Evolutionary conservation across 2,888 invertebrate species (phyloP).

Genomic region (Salticus scenicus): DNA sequence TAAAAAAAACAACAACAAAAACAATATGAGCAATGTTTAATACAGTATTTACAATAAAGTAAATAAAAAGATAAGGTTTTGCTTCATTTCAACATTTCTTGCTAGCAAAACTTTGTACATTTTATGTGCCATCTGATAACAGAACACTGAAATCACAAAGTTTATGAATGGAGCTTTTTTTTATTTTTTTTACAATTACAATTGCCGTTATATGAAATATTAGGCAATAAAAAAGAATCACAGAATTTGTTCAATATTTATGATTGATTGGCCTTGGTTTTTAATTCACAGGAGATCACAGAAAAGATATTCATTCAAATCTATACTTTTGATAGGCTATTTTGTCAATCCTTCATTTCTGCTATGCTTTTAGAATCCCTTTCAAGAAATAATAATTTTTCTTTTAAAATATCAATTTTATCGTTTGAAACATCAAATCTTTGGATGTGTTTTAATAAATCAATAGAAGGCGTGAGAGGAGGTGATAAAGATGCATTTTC

Average conservation of each 20-base stretch:
- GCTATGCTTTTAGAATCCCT: constrained; percentile 11
- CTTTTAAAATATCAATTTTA: constrained; percentile 44
- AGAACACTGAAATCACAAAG: background rate
- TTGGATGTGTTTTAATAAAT: constrained; percentile 43
- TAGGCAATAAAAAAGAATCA: constrained; percentile 29
- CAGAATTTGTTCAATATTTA: constrained; percentile 32
- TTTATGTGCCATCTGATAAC: background rate
- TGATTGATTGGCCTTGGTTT: background rate
- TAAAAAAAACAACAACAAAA: too few relatives aligned
- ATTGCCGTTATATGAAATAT: constrained; percentile 13
- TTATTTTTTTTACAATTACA: constrained; percentile 13
- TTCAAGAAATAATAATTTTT: constrained; percentile 39
- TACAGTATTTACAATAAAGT: too few relatives aligned
- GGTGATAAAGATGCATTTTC: constrained; percentile 23
- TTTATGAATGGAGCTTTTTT: constrained; percentile 37
- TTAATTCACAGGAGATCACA: background rate
- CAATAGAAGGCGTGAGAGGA: constrained; percentile 28
- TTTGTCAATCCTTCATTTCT: constrained; percentile 27
- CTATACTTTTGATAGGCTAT: background rate
- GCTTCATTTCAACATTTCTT: background rate
- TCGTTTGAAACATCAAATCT: constrained; percentile 47
- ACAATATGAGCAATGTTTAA: too few relatives aligned
- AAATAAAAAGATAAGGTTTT: background rate
- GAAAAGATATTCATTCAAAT: background rate
- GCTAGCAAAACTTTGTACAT: background rate